Base-by-base conservation (phyloP, 1,140 invertebrate genomes). In the Tetramorium alpestre region DNA sequence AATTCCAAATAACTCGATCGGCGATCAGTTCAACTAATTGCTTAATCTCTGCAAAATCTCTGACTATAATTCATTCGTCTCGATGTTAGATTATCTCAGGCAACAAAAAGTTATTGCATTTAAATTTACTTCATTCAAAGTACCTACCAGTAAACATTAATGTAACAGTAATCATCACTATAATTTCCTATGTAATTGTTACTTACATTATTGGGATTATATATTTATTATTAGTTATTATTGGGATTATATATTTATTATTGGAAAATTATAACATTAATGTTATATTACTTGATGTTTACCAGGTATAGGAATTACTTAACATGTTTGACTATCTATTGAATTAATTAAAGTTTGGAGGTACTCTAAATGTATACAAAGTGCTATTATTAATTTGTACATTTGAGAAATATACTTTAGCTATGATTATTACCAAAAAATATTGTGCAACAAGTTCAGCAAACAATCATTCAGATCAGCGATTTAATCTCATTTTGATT, bases 401-500 rank as follows among this genome's bases (percentile, higher is more conserved):
- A 76, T 22, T 25, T 54, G 18, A 10, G 18, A 22, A 73, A 22
- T 56, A 7, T 47, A 38, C n/a, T 38, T 73, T 22, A 56, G n/a
- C 18, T n/a, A 73, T 38, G 16, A 54, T 72, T 2, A 10, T 38
- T 16, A 56, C 0, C 3, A 11, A 47, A 16, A n/a, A 62, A 28
- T 18, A 58, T 64, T 69, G 6, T 28, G 10, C 10, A 7, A 3
- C 13, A 54, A 75, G 13, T 22, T 78, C 22, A 22, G 22, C 22
- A 22, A 22, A 22, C 22, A 22, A 47, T 77, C 22, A 1, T 65
- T 88, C 82, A 84, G 3, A 67, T 60, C 18, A 49, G 22, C 4
- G 0, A 65, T 64, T 58, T 51, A 6, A 82, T 89, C 38, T 28
- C 72, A 0, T 56, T 33, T 69, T 69, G 2, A 38, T 64, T 72